Percentiles rank a stretch among this genome's conserved stretches.
These are phyloP conservation scores for Neodiprion pinetum DNA, from an alignment of 1,140 invertebrate species.

Conservation along the genomic window DNA sequence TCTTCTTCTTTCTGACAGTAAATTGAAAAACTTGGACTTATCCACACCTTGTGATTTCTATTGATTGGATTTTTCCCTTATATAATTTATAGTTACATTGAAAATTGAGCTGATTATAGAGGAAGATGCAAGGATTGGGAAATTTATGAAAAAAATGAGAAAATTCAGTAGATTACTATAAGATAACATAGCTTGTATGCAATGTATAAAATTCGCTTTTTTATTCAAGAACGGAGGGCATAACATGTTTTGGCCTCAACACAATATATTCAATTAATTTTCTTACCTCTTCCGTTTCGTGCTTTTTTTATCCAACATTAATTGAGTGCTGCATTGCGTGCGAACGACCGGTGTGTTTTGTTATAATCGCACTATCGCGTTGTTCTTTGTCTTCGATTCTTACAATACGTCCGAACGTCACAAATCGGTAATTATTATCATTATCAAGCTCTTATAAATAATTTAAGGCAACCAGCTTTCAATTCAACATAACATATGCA, in stretches of 20 bases:
- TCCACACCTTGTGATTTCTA: neutral
- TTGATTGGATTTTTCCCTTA: neutral
- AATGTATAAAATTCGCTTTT: conserved; percentile 1
- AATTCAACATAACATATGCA: neutral
- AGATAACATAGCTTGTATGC: too few relatives aligned
- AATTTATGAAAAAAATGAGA: neutral
- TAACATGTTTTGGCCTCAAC: neutral
- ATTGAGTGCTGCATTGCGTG: too few relatives aligned
- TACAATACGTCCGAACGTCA: too few relatives aligned
- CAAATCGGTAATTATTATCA: neutral
- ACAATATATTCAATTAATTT: neutral
- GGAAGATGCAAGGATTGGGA: neutral
- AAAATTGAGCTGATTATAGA: neutral
- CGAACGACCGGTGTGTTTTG: too few relatives aligned
- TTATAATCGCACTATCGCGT: too few relatives aligned
- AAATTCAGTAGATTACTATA: neutral
- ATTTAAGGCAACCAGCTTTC: neutral
- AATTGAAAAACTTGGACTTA: neutral
- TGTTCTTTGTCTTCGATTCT: too few relatives aligned
- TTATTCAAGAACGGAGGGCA: neutral
- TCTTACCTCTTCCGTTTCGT: neutral
- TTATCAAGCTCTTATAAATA: neutral
- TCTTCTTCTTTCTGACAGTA: too few relatives aligned
- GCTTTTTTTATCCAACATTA: neutral
- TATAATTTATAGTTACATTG: neutral